Evolutionary conservation across 2,797 vertebrate species (phyloP), one percentile per base, ranked within the genome.

Genomic region (Sebastes taczanowskii): DNA sequence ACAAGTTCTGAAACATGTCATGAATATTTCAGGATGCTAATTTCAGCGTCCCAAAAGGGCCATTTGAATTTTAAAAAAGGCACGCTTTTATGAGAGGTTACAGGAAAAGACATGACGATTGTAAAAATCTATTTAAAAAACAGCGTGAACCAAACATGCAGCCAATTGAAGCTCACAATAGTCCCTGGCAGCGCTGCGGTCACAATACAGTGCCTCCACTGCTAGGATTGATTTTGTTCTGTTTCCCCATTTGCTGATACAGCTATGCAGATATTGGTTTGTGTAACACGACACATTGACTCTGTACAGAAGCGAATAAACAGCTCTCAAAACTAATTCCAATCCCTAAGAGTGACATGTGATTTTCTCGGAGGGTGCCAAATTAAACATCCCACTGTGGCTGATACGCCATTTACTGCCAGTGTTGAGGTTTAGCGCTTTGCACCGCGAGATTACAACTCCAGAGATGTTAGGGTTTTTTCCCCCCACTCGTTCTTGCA

Each of bases 1-100:
- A 32, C 89, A 81, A 76, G 80, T 86, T 81, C 78, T 71, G 83
- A 88, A 88, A 82, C 79, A 70, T 29, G 2, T 53, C 84, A 90
- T 94, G 91, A 92, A 95, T 95, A 94, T 94, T 93, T 94, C 76
- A 94, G 35, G 76, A 92, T 86, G 80, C 91, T 93, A 91, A 94
- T 94, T 93, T 85, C 68, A 59, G 84, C 78, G 32, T 91, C 89
- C 87, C 79, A 56, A 65, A 62, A 69, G 81, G 89, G 90, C 85
- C 65, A 89, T 92, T 92, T 86, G 84, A 91, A 88, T 92, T 86
- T 90, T 80, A 86, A 92, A 90, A 67, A 87, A 82, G 69, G 56
- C 58, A 18, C 20, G 14, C 62, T 79, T 89, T 89, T 73, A 87
- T 62, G 68, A 72, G 78, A 78, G 81, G 82, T 91, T 90, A 89